Base-by-base conservation (phyloP, 2,113 vertebrate species). In the Osmerus mordax region DNA sequence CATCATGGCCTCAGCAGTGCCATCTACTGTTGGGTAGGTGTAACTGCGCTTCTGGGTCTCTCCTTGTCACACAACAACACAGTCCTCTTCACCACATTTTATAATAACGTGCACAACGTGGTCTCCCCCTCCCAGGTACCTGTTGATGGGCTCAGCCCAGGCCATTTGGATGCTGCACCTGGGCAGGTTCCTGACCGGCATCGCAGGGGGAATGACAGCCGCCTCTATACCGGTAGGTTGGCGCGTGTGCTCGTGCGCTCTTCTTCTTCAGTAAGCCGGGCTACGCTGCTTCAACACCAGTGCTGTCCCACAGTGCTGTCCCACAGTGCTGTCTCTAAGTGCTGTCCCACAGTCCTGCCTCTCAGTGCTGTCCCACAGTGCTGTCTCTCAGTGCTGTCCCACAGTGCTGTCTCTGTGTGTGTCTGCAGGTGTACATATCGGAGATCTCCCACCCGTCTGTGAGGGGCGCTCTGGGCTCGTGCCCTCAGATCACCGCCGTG, bases 401-500 rank as follows among this genome's bases (percentile, higher is more conserved):
- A 1, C 23, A 23, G 23, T 23, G 23, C 23, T 23, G 23, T 58
- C 9, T 68, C 41, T 70, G 64, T 73, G 73, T 76, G 36, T 64
- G 69, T 72, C 1, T 66, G 0, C 90, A 98, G 97, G 94, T 99
- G 16, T 98, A 98, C 70, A 95, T 99, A 76, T 98, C 97, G 0
- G 97, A 99, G 89, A 94, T 99, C 60, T 96, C 95, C 16, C 93
- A 95, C 70, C 91, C 93, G 0, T 71, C 81, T 2, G 90, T 97
- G 14, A 90, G 97, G n/a, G 97, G 97, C 4, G 80, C 87, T 0
- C 73, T 98, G 86, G 97, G 97, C 0, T 93, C 95, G 14, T 95
- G 94, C 3, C 96, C 97, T 56, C 97, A 99, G 91, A 86, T 97
- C 79, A 97, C 96, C 80, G 93, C 95, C 0, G 97, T 99, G 75